Base-by-base conservation (phyloP, 2,888 invertebrate species). In the Hoplodrina blanda region DNA sequence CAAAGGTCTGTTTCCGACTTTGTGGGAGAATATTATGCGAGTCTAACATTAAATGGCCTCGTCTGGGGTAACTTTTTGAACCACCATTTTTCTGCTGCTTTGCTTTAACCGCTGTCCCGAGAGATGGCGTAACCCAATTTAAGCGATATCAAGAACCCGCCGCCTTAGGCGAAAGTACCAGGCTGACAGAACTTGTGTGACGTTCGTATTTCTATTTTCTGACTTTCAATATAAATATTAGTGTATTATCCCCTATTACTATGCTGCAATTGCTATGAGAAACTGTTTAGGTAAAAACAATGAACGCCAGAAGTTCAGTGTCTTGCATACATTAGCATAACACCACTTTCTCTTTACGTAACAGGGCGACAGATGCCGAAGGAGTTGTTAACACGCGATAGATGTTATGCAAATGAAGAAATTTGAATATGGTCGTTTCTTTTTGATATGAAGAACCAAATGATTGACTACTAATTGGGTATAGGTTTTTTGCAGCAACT, bases 301-400 rank as follows among this genome's bases (percentile, higher is more conserved):
- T 52, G 55, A 50, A 56, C 62, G 46, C 55, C 52, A 66, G n/a
- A 69, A 73, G 73, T 69, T 77, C 66, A 75, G 53, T 76, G 66
- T 60, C 73, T 73, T 56, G 33, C 53, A 65, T 63, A 57, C 33
- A 82, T 82, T 81, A 68, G 60, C 73, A 75, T 78, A 71, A 72
- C 17, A 63, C 5, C 62, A 76, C 82, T 81, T 72, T 83, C 73
- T 60, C 75, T 70, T 57, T 20, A 52, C 60, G 52, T 66, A 66
- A 54, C 64, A 76, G 66, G 62, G 69, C 54, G 57, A 69, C 73
- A 74, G 71, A 79, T 69, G 61, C n/a, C 61, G 17, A 41, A 67
- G 62, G 53, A 70, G 66, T 54, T 55, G 55, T 69, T 61, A 60
- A 68, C 62, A 69, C 37, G 56, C 74, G 64, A 62, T 60, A 41